Percentiles rank a stretch among this genome's conserved stretches.
These are phyloP conservation scores for Ammodytes dubius DNA, from an alignment of 2,113 vertebrate genomes.

Conservation along the genomic window DNA sequence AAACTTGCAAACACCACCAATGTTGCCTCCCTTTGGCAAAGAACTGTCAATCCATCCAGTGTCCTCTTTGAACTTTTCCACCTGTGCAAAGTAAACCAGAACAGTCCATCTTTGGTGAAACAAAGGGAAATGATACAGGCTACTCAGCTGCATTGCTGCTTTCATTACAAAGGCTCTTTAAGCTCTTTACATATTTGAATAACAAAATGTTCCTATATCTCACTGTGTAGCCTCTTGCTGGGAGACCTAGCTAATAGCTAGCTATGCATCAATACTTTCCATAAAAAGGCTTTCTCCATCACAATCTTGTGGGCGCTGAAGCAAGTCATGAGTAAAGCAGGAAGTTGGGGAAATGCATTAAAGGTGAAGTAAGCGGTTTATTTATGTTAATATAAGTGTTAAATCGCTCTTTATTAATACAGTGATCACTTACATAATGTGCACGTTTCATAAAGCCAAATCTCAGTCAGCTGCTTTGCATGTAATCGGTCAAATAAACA, in stretches of 20 bases:
- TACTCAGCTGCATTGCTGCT: neutral
- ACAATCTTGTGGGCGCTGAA: neutral
- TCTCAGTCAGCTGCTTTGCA: too few species aligned
- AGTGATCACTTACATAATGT: too few species aligned
- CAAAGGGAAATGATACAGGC: neutral
- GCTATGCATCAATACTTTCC: neutral
- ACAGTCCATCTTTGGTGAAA: neutral
- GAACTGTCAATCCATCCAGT: neutral
- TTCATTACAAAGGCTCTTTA: neutral
- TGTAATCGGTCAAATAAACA: too few species aligned
- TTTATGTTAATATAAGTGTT: too few species aligned
- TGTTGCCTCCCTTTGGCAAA: neutral
- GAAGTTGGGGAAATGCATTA: conserved; percentile 14
- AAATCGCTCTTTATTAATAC: too few species aligned
- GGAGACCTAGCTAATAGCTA: neutral
- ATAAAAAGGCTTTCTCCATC: conserved; percentile 34
- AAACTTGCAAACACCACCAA: neutral
- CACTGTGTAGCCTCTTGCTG: neutral
- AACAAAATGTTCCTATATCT: neutral
- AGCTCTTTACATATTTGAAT: neutral
- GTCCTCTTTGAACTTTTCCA: neutral
- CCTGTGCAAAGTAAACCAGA: neutral
- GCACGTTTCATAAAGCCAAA: too few species aligned
- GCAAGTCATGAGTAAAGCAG: conserved; percentile 12
- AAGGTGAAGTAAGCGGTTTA: too few species aligned